A percentile compares a stretch with the other conserved stretches of the same genome.
Evolutionary conservation across 2,113 vertebrate genomes (phyloP).

Genomic region (Drymodes brunneopygia): DNA sequence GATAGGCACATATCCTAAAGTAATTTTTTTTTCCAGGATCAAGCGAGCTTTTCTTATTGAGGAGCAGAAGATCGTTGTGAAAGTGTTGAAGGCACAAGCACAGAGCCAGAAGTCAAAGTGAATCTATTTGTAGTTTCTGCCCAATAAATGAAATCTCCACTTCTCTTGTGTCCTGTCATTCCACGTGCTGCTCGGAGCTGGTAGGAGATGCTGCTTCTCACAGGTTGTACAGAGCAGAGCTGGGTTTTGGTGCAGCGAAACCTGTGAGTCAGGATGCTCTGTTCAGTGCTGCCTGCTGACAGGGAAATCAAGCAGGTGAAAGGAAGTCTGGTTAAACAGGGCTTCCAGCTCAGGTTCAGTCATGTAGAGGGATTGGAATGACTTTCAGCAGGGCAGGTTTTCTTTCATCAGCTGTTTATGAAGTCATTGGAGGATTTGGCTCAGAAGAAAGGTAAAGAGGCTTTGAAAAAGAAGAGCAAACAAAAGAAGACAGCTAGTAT

Average conservation of each 20-base stretch:
- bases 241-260: neutral
- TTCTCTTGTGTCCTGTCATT: neutral
- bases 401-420: neutral
- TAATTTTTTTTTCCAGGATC: conserved; percentile 77
- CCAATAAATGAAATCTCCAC: conserved; percentile 80
- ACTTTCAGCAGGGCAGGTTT: neutral
- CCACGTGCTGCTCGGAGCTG: neutral
- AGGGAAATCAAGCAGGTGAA: neutral
- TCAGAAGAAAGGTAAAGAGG: neutral
- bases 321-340: neutral
- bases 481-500: neutral
- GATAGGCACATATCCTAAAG: neutral
- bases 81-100: conserved; percentile 98
- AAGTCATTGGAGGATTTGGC: neutral
- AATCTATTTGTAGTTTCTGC: conserved; percentile 74
- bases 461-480: neutral
- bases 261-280: neutral
- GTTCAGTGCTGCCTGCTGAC: neutral
- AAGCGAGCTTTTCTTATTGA: conserved; percentile 98
- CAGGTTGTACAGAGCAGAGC: neutral
- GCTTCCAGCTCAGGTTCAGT: neutral
- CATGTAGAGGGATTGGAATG: neutral
- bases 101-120: conserved; percentile 98
- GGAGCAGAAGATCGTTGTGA: conserved; percentile 99
- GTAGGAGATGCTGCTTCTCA: neutral